phyloP scores from a whole-genome alignment of 2,797 vertebrate genomes.

The Furcifer pardalis region DNA sequence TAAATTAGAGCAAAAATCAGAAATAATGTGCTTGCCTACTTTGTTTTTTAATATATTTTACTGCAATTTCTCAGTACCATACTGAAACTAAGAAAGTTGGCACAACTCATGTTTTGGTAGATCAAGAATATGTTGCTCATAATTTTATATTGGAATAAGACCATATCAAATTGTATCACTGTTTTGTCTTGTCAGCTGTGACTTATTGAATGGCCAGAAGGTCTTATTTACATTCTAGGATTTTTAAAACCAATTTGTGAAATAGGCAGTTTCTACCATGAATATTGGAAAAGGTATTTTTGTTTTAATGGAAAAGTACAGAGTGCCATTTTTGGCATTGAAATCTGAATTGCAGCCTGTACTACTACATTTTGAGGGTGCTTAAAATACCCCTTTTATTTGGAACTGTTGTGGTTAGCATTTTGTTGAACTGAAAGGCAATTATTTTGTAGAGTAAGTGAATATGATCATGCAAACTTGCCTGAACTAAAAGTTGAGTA shows the following conservation, averaged over 20 bases:
- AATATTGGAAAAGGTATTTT: not conserved
- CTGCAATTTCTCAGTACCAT: not conserved
- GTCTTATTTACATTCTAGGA: not conserved
- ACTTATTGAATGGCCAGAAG: not conserved
- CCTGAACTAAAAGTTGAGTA: not conserved
- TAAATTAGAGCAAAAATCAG: not conserved
- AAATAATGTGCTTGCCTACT: not conserved
- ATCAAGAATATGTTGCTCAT: not conserved
- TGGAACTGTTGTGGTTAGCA: not conserved
- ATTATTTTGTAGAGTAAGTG: not conserved
- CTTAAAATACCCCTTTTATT: not conserved
- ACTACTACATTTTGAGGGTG: not conserved
- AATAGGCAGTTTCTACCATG: not conserved
- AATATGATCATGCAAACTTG: not conserved
- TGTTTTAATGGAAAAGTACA: not conserved
- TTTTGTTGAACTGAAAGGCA: not conserved
- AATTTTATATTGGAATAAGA: constrained; percentile 1
- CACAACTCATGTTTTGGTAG: not conserved
- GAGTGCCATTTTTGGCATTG: not conserved
- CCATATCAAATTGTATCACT: not conserved
- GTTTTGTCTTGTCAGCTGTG: not conserved
- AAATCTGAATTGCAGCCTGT: not conserved
- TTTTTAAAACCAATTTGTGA: not conserved
- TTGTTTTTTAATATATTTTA: not conserved
- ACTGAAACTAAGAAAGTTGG: not conserved